These are phyloP conservation scores for Crossocerus cetratus DNA, from an alignment of 2,888 invertebrate genomes.

Conservation along the genomic window DNA sequence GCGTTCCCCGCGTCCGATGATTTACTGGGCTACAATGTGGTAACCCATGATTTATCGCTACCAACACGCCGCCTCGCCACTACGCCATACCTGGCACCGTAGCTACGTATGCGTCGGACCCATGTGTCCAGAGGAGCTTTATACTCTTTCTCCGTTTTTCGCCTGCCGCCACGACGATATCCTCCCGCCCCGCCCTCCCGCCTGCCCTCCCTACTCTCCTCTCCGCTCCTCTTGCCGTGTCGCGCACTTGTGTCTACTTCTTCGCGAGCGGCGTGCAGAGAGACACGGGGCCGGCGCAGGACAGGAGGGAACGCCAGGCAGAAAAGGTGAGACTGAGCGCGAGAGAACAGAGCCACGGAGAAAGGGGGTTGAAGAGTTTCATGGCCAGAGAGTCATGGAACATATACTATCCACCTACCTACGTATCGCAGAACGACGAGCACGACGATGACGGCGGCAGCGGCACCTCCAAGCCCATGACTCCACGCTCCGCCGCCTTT, in stretches of 20 bases:
- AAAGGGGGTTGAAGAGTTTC: conserved; percentile 57
- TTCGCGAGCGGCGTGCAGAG: neutral
- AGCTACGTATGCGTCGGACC: conserved; percentile 69
- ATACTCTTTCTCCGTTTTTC: conserved; percentile 57
- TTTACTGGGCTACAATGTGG: conserved; percentile 84
- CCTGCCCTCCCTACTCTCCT: conserved; percentile 18
- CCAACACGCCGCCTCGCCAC: conserved; percentile 80
- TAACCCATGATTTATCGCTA: conserved; percentile 83
- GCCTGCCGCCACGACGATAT: conserved; percentile 1
- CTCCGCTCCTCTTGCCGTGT: conserved; percentile 33
- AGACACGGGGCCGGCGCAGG: no score
- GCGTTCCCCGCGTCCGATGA: conserved; percentile 79
- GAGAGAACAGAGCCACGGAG: conserved; percentile 7
- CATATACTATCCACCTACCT: conserved; percentile 55
- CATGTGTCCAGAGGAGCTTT: conserved; percentile 66
- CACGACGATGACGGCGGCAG: conserved; percentile 48
- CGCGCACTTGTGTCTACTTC: conserved; percentile 37
- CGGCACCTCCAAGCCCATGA: conserved; percentile 52
- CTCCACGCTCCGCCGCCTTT: conserved; percentile 55
- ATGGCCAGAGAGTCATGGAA: conserved; percentile 50
- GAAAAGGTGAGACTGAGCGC: no score
- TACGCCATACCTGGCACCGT: conserved; percentile 75
- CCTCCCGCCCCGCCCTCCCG: conserved; percentile 1
- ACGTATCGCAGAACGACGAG: conserved; percentile 47
- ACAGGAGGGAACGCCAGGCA: no score